Conservation (phyloP, 1,140 invertebrate species). For the Zaprionus africanus region DNA sequence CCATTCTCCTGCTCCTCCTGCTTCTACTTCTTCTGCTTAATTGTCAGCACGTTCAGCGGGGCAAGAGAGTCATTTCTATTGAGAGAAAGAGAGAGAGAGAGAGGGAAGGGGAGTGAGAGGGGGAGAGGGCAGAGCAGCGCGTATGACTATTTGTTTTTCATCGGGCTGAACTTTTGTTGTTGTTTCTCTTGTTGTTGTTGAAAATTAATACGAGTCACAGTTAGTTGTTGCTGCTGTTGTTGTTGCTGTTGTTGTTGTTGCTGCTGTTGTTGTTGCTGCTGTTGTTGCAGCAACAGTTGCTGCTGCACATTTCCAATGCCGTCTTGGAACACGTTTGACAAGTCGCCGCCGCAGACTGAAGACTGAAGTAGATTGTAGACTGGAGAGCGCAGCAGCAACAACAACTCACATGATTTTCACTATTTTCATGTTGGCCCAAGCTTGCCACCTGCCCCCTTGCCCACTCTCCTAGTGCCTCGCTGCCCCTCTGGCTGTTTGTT, state of each 20-base stretch:
- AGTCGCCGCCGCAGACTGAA: slow-evolving; percentile 58
- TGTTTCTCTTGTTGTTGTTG: slow-evolving; percentile 49
- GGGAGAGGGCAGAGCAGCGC: slow-evolving; percentile 4
- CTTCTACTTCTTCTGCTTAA: slow-evolving; percentile 26
- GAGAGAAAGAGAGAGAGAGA: slow-evolving; percentile 4
- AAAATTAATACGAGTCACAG: slow-evolving; percentile 81
- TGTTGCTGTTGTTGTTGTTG: slow-evolving; percentile 43
- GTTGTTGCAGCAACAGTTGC: slow-evolving; percentile 37
- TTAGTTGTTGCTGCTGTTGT: slow-evolving; percentile 50
- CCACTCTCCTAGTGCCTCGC: not conserved
- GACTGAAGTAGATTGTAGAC: slow-evolving; percentile 39
- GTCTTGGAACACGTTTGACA: slow-evolving; percentile 79
- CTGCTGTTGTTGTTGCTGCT: slow-evolving; percentile 28
- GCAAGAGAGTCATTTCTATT: slow-evolving; percentile 43
- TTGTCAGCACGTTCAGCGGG: slow-evolving; percentile 39
- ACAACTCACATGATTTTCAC: slow-evolving; percentile 77
- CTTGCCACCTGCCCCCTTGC: not conserved
- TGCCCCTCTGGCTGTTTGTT: slow-evolving; percentile 15
- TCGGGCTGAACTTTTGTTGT: slow-evolving; percentile 34
- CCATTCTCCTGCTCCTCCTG: slow-evolving; percentile 60
- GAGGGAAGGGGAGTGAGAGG: not conserved
- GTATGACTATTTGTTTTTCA: slow-evolving; percentile 61
- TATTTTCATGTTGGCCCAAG: slow-evolving; percentile 74
- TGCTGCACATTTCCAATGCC: slow-evolving; percentile 77
- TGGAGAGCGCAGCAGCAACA: slow-evolving; percentile 12